Percentiles rank a stretch among this genome's conserved stretches.
Evolutionary conservation across 2,888 invertebrate genomes (phyloP).

Genomic region (Netelia fuscicornis): DNA sequence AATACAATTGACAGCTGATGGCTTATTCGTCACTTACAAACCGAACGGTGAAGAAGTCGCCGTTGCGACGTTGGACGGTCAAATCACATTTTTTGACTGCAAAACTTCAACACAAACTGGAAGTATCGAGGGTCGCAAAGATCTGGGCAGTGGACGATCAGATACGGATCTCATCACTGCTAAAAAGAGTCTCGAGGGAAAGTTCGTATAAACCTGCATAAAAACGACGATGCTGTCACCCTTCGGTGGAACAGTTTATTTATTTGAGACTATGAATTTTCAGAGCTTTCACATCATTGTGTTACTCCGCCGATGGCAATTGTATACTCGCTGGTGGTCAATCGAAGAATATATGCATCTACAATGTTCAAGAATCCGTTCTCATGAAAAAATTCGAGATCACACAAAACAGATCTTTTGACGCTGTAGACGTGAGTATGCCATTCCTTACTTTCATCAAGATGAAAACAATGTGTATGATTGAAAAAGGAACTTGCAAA

Average conservation of each 20-base stretch:
- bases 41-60: constrained; percentile 97
- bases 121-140: constrained; percentile 95
- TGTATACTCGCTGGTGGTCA: constrained; percentile 96
- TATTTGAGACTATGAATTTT: constrained; percentile 73
- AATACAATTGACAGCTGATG: constrained; percentile 92
- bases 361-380: constrained; percentile 93
- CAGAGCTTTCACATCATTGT: constrained; percentile 96
- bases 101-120: constrained; percentile 90
- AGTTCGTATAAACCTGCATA: constrained; percentile 87
- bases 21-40: constrained; percentile 93
- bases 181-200: constrained; percentile 92
- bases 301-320: constrained; percentile 97
- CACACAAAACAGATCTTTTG: constrained; percentile 97
- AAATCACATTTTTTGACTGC: constrained; percentile 92
- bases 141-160: constrained; percentile 94
- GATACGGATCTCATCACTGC: constrained; percentile 95
- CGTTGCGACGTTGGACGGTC: constrained; percentile 95
- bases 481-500: no score
- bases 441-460: background rate
- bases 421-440: constrained; percentile 94
- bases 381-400: constrained; percentile 97
- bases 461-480: no score
- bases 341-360: constrained; percentile 97
- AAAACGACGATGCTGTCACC: constrained; percentile 37
- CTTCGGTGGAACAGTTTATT: background rate